Evolutionary conservation across 2,113 vertebrate genomes (phyloP), one percentile per base, ranked within the genome.

Genomic region (Macheiramphus alcinus): DNA sequence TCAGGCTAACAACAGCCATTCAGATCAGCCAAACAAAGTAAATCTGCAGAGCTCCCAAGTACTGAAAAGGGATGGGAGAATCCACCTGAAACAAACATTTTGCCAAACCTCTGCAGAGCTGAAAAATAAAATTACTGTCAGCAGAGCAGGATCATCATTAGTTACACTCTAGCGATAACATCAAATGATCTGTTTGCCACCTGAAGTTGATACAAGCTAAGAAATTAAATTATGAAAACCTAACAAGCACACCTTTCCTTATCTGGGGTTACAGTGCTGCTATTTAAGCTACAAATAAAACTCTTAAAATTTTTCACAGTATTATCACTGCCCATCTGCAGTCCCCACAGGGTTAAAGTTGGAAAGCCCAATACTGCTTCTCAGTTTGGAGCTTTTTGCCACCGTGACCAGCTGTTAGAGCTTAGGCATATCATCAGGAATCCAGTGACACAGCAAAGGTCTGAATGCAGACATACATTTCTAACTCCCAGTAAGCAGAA

Each of bases 361-460:
- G 9, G 50, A 86, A 71, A 82, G 47, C 34, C 50, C 76, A 70
- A 45, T n/a, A 40, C 84, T 29, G 65, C 52, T 67, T 63, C 80
- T 65, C 38, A 43, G 72, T 79, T 59, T 63, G 45, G 59, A 96
- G 67, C 50, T 63, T 73, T 91, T 6, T 86, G 91, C 47, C 86
- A 86, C 81, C 5, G 27, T 52, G 89, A 80, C 62, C 87, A 92
- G 95, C 93, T 97, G 91, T 86, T 73, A 43, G 45, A 90, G 87
- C 74, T 96, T 59, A 91, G 36, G 67, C 84, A 13, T 63, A 93
- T 9, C 71, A 76, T 78, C 81, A 94, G 89, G 88, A 96, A 97
- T 87, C 74, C 85, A 95, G 94, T 65, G 82, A 92, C 86, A 93
- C 82, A 80, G 94, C 87, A 82, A 80, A 97, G 88, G 65, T 70